phyloP scores from a whole-genome alignment of 92 coral and sea anemone genomes.

The Palythoa grandis region DNA sequence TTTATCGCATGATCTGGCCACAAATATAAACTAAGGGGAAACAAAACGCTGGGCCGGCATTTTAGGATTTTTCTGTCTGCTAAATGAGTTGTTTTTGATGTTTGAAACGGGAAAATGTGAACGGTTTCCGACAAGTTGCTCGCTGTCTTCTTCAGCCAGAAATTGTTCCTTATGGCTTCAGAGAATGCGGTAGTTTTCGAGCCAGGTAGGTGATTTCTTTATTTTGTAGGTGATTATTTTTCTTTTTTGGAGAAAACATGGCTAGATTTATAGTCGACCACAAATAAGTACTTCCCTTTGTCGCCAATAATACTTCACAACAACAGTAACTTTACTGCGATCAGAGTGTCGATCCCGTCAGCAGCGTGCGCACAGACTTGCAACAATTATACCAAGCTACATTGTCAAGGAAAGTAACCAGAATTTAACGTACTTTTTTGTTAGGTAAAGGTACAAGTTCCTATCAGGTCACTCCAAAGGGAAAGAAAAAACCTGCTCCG shows the following conservation, averaged over 20 bases:
- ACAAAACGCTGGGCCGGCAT: neutral
- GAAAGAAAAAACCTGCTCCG: constrained; percentile 87
- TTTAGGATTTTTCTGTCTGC: constrained; percentile 16
- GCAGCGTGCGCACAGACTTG: neutral
- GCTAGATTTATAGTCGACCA: neutral
- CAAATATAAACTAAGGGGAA: constrained; percentile 13
- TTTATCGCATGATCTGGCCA: constrained; percentile 62
- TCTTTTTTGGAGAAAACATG: neutral
- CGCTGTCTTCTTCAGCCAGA: constrained; percentile 6
- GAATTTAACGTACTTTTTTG: neutral
- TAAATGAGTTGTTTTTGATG: constrained; percentile 24
- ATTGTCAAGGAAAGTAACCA: neutral
- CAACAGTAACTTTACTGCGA: neutral
- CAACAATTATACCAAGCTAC: neutral
- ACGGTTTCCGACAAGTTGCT: constrained; percentile 3
- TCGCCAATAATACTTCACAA: neutral
- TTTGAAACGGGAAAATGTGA: constrained; percentile 47
- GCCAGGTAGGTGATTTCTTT: constrained; percentile 21
- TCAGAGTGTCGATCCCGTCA: neutral
- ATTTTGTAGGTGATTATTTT: neutral
- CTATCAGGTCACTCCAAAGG: constrained; percentile 78
- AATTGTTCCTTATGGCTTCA: constrained; percentile 41
- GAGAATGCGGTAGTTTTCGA: constrained; percentile 30
- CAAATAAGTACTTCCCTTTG: constrained; percentile 6
- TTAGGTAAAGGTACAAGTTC: constrained; percentile 93